Base-by-base conservation (phyloP, 2,888 invertebrate species). In the Melinaea marsaeus region DNA sequence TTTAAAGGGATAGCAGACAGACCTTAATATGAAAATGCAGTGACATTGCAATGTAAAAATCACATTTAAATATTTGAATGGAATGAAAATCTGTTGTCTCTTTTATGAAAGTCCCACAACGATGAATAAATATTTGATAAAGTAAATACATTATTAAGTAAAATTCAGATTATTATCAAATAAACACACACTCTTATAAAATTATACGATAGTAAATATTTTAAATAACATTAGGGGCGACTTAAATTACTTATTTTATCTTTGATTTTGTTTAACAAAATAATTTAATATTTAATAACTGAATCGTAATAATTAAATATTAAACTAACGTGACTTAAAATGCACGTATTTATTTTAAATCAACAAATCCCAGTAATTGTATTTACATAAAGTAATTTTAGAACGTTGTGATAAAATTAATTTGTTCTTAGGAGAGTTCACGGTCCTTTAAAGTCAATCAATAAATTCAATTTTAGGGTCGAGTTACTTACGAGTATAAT, bases 1-100 rank as follows among this genome's bases (percentile, higher is more conserved):
- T 62, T 64, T 65, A 65, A 64, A 61, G 55, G 63, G 61, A 63
- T 69, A 66, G 63, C 63, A 63, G 64, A 57, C 65, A 22, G 22
- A 54, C 55, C 60, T 61, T 73, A 73, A 73, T 72, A 61, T 65
- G 72, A 72, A 71, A 70, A 63, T 61, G 48, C 60, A 73, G 63
- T 61, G 70, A 71, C 72, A 60, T 65, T 61, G 64, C 60, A 67
- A 69, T 60, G 55, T 33, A 61, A 65, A 65, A 64, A 63, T 62
- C 61, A 57, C 56, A 59, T 45, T 57, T 63, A 65, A 67, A 67
- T 67, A 65, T 67, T 67, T 65, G 57, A 59, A 51, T 45, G 37
- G 65, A 45, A 59, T n/a, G 61, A 22, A 55, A 66, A 64, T 65
- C 65, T 58, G 60, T 42, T 57, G 45, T 58, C 51, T 57, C 54